Conservation (phyloP, 2,888 invertebrate species). For the Amblyteles armatorius region DNA sequence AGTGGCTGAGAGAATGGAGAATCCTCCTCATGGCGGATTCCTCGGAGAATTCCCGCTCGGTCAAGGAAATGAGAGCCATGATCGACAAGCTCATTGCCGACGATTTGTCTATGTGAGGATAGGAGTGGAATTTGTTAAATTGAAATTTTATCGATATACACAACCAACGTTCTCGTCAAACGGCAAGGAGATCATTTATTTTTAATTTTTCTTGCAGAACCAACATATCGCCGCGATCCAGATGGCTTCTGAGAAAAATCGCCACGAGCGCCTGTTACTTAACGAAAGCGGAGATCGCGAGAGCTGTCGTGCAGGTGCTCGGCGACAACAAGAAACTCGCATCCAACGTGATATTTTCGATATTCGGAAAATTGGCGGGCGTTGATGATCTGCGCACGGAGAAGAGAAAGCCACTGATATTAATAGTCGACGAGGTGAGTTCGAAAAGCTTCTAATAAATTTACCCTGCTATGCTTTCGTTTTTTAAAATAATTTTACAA, state of each 20-base stretch:
- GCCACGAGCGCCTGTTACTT: slow-evolving; percentile 82
- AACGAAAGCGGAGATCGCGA: slow-evolving; percentile 82
- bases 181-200: slow-evolving; percentile 59
- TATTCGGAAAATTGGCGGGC: slow-evolving; percentile 73
- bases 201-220: slow-evolving; percentile 61
- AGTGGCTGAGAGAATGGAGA: slow-evolving; percentile 89
- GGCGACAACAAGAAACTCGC: slow-evolving; percentile 78
- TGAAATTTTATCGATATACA: slow-evolving; percentile 59
- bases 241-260: slow-evolving; percentile 84
- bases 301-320: slow-evolving; percentile 83
- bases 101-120: slow-evolving; percentile 68
- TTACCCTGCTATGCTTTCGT: slow-evolving; percentile 18
- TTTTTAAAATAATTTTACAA: slow-evolving; percentile 10
- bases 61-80: slow-evolving; percentile 84
- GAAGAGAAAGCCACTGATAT: slow-evolving; percentile 87
- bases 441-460: slow-evolving; percentile 12
- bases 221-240: slow-evolving; percentile 76
- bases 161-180: not conserved
- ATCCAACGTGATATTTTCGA: slow-evolving; percentile 78
- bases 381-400: slow-evolving; percentile 82
- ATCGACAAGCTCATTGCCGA: slow-evolving; percentile 86
- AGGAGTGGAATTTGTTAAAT: not conserved
- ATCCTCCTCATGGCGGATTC: slow-evolving; percentile 88
- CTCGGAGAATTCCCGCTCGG: slow-evolving; percentile 83
- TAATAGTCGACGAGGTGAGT: slow-evolving; percentile 90